Base-by-base conservation (phyloP, 92 coral and sea anemone species). In the Phymanthus crucifer region DNA sequence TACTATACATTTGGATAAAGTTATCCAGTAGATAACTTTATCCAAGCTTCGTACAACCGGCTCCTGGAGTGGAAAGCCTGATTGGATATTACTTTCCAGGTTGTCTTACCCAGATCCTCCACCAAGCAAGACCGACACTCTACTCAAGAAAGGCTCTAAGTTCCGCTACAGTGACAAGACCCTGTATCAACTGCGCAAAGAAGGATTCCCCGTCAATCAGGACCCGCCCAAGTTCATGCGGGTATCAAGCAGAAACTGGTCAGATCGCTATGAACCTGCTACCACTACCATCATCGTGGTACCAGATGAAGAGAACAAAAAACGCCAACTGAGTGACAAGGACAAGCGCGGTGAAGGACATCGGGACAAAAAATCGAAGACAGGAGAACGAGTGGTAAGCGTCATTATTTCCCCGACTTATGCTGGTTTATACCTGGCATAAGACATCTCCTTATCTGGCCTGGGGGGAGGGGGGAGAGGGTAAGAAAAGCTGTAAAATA, bases 141-240 rank as follows among this genome's bases (percentile, higher is more conserved):
- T 95, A 26, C 90, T 94, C 47, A 91, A 87, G 76, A 89, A 91
- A 36, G 94, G 97, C 2, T 93, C 97, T 58, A 93, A 90, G 81
- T 93, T 93, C 90, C 97, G 99, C 52, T 95, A 95, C 91, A 95
- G 99, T 64, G 99, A 95, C 34, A 89, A 95, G 23, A 95, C 99
- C 33, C 85, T 95, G 70, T 91, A 85, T 43, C 99, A 95, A 72
- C 88, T 95, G 29, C 97, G 97, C 32, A 94, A 95, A 84, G 99
- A 94, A 10, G 99, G 98, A 18, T 86, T 90, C 78, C 92, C 93
- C n/a, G 83, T 92, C 71, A 81, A 57, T 21, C 81, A 83, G 7
- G 89, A 89, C 23, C 94, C 91, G 71, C 94, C 97, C 50, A 78
- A 81, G 83, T 92, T 92, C 71, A 71, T 73, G 33, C 94, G 97